phyloP scores from a whole-genome alignment of 53 echinoderm and acorn worm species.

The Apostichopus leukothele region DNA sequence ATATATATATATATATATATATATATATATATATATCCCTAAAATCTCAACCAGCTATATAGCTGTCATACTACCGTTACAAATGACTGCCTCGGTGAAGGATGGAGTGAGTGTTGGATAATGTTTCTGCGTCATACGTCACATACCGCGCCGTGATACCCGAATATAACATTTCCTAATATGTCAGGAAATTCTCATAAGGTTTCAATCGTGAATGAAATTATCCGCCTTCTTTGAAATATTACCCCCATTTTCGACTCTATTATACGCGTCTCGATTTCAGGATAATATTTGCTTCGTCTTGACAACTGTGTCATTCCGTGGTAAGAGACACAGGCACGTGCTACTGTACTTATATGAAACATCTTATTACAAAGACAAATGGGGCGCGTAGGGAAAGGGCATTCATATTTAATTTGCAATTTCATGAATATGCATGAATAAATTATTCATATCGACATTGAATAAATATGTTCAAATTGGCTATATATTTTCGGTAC shows the following conservation, averaged over 20 bases:
- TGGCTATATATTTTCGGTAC: too few relatives aligned
- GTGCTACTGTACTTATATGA: too few relatives aligned
- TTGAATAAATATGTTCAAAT: background rate
- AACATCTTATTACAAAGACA: too few relatives aligned
- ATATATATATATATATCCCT: too few relatives aligned
- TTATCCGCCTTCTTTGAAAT: constrained; percentile 7
- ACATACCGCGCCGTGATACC: background rate
- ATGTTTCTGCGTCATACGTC: constrained; percentile 14
- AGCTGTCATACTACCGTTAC: background rate
- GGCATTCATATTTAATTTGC: too few relatives aligned
- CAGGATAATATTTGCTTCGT: background rate
- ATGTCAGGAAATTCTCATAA: constrained; percentile 28
- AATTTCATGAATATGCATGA: background rate
- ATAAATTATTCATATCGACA: too few relatives aligned
- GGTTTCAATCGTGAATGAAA: constrained; percentile 33
- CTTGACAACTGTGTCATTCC: too few relatives aligned
- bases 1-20: too few relatives aligned
- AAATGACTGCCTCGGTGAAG: constrained; percentile 13
- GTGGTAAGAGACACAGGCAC: too few relatives aligned
- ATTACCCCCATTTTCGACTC: constrained; percentile 9
- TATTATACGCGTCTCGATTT: constrained; percentile 24
- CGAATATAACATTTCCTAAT: constrained; percentile 12
- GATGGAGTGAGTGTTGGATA: background rate
- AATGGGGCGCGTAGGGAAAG: too few relatives aligned
- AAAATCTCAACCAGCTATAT: too few relatives aligned